Conservation (phyloP, 1,140 invertebrate species). For the Armadillidium nasatum region DNA sequence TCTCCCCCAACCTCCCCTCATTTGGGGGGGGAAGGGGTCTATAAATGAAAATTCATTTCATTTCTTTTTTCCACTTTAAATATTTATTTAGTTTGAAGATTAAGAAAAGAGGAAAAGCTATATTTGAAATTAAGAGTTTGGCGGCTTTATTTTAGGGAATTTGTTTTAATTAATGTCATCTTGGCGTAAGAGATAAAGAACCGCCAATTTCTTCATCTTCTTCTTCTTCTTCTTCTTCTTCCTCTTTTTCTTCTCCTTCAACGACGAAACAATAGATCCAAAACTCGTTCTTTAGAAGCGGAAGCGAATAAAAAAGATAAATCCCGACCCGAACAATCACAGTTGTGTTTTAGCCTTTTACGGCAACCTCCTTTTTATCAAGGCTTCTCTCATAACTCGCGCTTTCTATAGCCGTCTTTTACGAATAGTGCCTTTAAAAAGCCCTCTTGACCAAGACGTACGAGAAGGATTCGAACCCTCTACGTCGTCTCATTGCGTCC, state of each 20-base stretch:
- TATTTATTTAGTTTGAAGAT: not conserved
- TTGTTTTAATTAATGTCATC: conserved; percentile 9
- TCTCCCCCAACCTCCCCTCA: not conserved
- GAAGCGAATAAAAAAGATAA: conserved; percentile 1
- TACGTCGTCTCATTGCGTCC: not conserved
- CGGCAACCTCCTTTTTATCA: not conserved
- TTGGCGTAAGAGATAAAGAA: conserved; percentile 2
- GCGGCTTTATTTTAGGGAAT: not conserved
- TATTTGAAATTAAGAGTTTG: conserved; percentile 1
- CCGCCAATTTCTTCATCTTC: not conserved
- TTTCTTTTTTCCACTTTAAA: not conserved
- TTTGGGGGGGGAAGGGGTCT: not conserved
- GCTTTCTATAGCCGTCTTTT: not conserved
- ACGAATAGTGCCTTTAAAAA: conserved; percentile 12
- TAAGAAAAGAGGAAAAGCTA: not conserved
- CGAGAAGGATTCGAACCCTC: conserved; percentile 7
- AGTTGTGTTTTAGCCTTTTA: conserved; percentile 6
- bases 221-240: not conserved
- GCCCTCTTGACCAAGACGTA: conserved; percentile 8
- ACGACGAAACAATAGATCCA: conserved; percentile 9
- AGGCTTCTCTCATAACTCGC: not conserved
- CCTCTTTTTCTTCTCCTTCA: not conserved
- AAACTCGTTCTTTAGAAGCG: conserved; percentile 12
- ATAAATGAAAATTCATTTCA: not conserved
- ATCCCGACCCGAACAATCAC: not conserved